phyloP scores from a whole-genome alignment of 2,113 vertebrate genomes.

The Symphodus melops region DNA sequence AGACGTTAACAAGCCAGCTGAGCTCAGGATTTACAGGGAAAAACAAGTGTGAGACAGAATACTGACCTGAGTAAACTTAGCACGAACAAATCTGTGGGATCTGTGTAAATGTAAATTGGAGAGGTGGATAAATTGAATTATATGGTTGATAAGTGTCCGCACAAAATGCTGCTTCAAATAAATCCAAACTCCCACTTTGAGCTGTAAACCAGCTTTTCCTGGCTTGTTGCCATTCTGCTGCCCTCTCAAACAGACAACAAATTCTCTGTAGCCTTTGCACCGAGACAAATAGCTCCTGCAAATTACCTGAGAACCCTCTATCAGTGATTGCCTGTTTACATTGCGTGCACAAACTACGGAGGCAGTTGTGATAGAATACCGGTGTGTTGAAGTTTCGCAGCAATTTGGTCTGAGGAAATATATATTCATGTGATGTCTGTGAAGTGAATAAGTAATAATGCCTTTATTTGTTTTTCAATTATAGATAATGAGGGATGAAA shows the following conservation, averaged over 20 bases:
- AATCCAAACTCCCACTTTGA: slow-evolving; percentile 13
- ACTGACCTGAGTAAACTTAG: slow-evolving; percentile 35
- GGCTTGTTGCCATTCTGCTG: slow-evolving; percentile 18
- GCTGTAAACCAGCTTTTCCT: slow-evolving; percentile 27
- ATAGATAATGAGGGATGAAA: slow-evolving; percentile 57
- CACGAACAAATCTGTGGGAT: not conserved
- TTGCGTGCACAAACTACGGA: slow-evolving; percentile 30
- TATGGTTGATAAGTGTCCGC: slow-evolving; percentile 26
- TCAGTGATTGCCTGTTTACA: slow-evolving; percentile 60
- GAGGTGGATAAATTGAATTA: slow-evolving; percentile 36
- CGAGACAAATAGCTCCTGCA: slow-evolving; percentile 56
- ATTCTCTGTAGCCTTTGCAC: slow-evolving; percentile 38
- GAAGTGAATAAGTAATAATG: slow-evolving; percentile 41
- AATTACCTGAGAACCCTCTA: slow-evolving; percentile 60
- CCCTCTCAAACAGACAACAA: slow-evolving; percentile 37
- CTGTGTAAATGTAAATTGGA: slow-evolving; percentile 33
- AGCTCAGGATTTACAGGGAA: slow-evolving; percentile 11
- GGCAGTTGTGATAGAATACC: slow-evolving; percentile 33
- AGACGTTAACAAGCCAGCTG: not conserved
- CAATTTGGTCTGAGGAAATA: slow-evolving; percentile 44
- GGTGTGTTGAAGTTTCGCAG: slow-evolving; percentile 17
- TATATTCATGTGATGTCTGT: slow-evolving; percentile 15
- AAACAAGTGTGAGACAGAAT: not conserved
- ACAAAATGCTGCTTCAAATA: slow-evolving; percentile 17
- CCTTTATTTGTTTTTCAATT: slow-evolving; percentile 70